A percentile compares a stretch with the other conserved stretches of the same genome.
These are phyloP conservation scores for Caenorhabditis japonica DNA, from an alignment of 2,888 invertebrate species.

Conservation along the genomic window DNA sequence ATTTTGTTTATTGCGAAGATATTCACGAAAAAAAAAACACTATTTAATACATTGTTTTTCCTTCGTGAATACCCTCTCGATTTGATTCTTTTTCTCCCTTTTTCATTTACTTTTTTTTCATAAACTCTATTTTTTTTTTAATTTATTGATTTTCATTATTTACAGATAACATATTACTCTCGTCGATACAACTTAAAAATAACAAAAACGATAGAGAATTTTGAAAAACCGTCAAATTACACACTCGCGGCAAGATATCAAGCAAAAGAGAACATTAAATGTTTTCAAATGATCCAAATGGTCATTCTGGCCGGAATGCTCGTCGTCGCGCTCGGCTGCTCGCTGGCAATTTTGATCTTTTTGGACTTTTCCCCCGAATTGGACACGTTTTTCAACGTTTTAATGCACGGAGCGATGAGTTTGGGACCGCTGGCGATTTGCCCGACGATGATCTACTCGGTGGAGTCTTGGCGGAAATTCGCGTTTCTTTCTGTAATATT, in stretches of 20 bases:
- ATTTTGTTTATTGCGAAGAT: no score
- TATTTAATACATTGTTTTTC: no score
- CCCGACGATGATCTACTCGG: slow-evolving; percentile 13
- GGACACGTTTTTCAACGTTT: slow-evolving; percentile 3
- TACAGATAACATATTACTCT: slow-evolving; percentile 16
- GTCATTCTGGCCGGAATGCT: slow-evolving; percentile 1
- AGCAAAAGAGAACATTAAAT: slow-evolving; percentile 29
- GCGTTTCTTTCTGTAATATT: no score
- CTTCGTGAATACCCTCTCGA: no score
- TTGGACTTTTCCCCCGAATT: slow-evolving; percentile 1
- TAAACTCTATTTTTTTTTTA: not conserved
- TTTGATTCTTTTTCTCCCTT: not conserved
- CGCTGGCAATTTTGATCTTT: not conserved
- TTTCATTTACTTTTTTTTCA: not conserved
- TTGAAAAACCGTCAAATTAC: slow-evolving; percentile 11
- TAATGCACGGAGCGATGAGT: slow-evolving; percentile 5
- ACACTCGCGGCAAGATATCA: slow-evolving; percentile 27
- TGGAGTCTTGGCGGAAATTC: slow-evolving; percentile 19
- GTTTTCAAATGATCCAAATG: slow-evolving; percentile 12
- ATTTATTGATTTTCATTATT: not conserved
- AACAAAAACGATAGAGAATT: not conserved
- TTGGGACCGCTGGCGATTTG: slow-evolving; percentile 4
- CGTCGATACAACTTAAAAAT: slow-evolving; percentile 8
- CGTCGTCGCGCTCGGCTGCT: not conserved
- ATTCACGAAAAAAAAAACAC: no score